These are phyloP conservation scores for Drosophila nr. perissopoda DNA, from an alignment of 2,888 invertebrate species.

Conservation along the genomic window DNA sequence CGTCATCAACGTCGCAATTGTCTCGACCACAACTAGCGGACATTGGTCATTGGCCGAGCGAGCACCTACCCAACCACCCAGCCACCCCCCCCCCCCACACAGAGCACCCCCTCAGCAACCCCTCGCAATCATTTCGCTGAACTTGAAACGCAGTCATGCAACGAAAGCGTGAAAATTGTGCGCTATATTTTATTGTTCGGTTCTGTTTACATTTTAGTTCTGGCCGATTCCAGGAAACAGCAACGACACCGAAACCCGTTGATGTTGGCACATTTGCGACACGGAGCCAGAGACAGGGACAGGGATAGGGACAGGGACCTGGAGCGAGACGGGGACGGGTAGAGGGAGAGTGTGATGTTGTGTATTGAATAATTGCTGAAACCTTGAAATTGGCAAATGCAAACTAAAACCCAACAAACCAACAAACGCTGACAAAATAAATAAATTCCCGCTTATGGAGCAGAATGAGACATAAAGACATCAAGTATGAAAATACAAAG, in stretches of 20 bases:
- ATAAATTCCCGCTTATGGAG: slow-evolving; percentile 25
- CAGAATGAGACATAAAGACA: slow-evolving; percentile 15
- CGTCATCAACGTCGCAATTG: slow-evolving; percentile 69
- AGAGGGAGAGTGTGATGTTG: neutral
- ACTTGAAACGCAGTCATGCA: slow-evolving; percentile 75
- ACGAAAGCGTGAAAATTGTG: slow-evolving; percentile 60
- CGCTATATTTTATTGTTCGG: slow-evolving; percentile 24
- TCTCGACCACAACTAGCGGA: slow-evolving; percentile 50
- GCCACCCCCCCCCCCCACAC: too few relatives aligned
- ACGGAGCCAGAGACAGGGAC: neutral
- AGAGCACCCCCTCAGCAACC: neutral
- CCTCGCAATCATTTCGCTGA: slow-evolving; percentile 52
- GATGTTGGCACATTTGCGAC: slow-evolving; percentile 60
- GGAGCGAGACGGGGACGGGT: neutral
- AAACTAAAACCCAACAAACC: slow-evolving; percentile 16
- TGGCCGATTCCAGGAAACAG: slow-evolving; percentile 50
- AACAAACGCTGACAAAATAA: slow-evolving; percentile 34
- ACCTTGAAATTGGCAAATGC: slow-evolving; percentile 61
- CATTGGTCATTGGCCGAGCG: slow-evolving; percentile 66
- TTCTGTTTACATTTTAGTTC: slow-evolving; percentile 40
- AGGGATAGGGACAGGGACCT: neutral
- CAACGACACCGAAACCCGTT: slow-evolving; percentile 52
- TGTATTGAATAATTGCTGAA: slow-evolving; percentile 70
- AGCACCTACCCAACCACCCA: neutral
- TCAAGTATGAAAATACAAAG: neutral